Conservation (phyloP, 37 sponge, comb jelly and placozoan species). For the Lycopodina hypogea region DNA sequence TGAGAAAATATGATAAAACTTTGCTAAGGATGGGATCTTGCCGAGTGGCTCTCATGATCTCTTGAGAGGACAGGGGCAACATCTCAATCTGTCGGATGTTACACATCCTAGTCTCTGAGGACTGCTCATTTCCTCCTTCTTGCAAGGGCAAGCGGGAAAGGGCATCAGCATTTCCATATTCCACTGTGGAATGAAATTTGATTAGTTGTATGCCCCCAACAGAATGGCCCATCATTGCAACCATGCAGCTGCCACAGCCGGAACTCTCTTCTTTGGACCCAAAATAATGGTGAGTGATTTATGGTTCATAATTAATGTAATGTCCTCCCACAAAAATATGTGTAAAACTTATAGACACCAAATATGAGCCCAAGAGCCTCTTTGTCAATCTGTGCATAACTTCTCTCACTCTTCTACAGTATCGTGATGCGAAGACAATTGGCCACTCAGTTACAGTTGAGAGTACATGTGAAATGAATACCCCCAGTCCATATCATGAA, state of each 20-base stretch:
- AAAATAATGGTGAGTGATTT: conserved; percentile 8
- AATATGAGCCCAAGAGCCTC: not conserved
- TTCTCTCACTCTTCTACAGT: not conserved
- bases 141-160: too few relatives aligned
- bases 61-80: too few relatives aligned
- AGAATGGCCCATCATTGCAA: conserved; percentile 16
- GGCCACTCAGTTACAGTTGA: conserved; percentile 29
- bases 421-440: conserved; percentile 34
- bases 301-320: conserved; percentile 9
- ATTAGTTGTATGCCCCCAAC: not conserved
- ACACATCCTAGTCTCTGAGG: too few relatives aligned
- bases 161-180: too few relatives aligned
- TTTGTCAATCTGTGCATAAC: conserved; percentile 16
- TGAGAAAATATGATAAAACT: too few relatives aligned
- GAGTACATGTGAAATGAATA: conserved; percentile 34
- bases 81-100: too few relatives aligned
- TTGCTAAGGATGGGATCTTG: too few relatives aligned
- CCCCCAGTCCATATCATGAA: conserved; percentile 39
- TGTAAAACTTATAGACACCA: conserved; percentile 4
- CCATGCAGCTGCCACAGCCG: conserved; percentile 2
- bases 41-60: too few relatives aligned
- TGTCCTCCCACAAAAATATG: not conserved
- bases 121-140: too few relatives aligned
- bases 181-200: not conserved
- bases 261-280: conserved; percentile 12